A percentile compares a stretch with the other conserved stretches of the same genome.
Conservation (phyloP, 2,888 invertebrate genomes). For the Andrena haemorrhoa region DNA sequence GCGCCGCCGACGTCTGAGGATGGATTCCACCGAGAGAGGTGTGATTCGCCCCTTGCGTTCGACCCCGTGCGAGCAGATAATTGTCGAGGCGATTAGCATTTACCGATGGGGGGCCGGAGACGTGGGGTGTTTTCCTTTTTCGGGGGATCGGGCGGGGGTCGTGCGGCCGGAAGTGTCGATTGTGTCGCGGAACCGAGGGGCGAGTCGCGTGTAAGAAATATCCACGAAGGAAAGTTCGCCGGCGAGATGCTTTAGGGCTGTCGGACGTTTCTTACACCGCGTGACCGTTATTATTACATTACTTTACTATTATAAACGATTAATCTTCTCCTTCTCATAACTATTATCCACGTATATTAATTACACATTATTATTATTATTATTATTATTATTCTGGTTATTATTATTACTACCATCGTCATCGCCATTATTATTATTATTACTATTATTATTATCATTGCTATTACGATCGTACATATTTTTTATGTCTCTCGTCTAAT, state of each 20-base stretch:
- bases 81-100: too few species aligned
- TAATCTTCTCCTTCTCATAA: constrained; percentile 68
- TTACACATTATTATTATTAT: constrained; percentile 72
- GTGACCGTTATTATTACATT: constrained; percentile 43
- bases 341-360: constrained; percentile 66
- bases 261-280: constrained; percentile 44
- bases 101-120: too few species aligned
- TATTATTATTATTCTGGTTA: constrained; percentile 61
- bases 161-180: neutral
- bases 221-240: neutral
- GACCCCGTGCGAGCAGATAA: neutral
- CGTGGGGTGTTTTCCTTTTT: neutral
- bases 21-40: constrained; percentile 27
- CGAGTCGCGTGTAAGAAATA: constrained; percentile 43
- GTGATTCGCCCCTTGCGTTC: constrained; percentile 34
- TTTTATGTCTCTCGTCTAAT: constrained; percentile 77
- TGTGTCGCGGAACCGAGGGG: constrained; percentile 16
- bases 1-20: constrained; percentile 1
- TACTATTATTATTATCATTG: constrained; percentile 68
- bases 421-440: constrained; percentile 65
- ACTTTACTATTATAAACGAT: constrained; percentile 62
- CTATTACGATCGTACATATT: constrained; percentile 70
- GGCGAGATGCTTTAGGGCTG: neutral
- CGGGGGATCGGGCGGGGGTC: neutral
- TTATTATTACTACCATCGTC: constrained; percentile 66